Percentiles rank a stretch among this genome's conserved stretches.
Evolutionary conservation across 2,797 vertebrate genomes (phyloP).

Genomic region (Hephaestus fuliginosus): DNA sequence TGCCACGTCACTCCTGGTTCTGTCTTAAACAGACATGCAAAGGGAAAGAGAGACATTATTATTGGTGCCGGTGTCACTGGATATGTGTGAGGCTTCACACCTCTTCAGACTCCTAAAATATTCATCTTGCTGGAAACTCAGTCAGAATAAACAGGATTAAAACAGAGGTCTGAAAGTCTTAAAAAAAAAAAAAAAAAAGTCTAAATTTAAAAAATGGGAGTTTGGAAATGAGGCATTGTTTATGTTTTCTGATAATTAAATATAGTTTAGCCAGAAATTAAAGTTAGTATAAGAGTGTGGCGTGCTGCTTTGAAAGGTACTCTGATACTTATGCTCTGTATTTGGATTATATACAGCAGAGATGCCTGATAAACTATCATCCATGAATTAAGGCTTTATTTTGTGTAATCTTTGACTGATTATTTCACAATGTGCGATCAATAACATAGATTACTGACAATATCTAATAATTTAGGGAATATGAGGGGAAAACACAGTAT

Average conservation of each 20-base stretch:
- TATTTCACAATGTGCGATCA: neutral
- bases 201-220: no score
- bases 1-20: neutral
- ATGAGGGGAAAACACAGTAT: no score
- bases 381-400: neutral
- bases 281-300: no score
- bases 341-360: neutral
- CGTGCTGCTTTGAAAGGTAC: neutral
- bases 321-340: neutral
- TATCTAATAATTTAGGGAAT: neutral
- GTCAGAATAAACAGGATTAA: constrained; percentile 12
- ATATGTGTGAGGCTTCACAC: constrained; percentile 56
- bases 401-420: neutral
- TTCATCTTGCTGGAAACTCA: constrained; percentile 45
- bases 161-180: neutral
- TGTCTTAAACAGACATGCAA: neutral
- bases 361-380: no score
- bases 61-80: constrained; percentile 40
- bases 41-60: neutral
- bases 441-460: neutral
- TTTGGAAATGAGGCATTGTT: neutral
- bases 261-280: neutral
- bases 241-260: neutral
- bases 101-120: constrained; percentile 72
- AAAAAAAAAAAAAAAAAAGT: neutral